Conservation (phyloP, 2,888 invertebrate genomes). For the Tipula helvola region DNA sequence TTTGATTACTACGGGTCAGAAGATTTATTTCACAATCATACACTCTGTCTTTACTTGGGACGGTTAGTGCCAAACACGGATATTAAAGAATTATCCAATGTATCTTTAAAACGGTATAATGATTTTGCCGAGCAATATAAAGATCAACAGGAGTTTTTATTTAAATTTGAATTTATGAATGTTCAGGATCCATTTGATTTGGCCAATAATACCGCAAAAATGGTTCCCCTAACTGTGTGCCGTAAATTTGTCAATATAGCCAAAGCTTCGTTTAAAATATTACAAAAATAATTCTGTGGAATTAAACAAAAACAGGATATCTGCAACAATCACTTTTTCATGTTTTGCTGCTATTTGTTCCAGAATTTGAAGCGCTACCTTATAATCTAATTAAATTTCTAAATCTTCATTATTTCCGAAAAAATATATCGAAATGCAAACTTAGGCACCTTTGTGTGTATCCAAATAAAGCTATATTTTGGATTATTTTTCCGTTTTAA, state of each 20-base stretch:
- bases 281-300: not conserved
- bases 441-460: no score
- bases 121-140: not conserved
- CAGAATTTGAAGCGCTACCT: no score
- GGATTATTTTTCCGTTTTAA: no score
- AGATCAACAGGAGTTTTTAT: not conserved
- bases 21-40: not conserved
- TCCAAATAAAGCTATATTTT: no score
- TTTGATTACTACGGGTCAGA: not conserved
- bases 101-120: not conserved
- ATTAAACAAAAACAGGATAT: no score
- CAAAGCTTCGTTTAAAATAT: not conserved
- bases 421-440: no score
- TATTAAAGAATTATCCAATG: not conserved
- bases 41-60: not conserved
- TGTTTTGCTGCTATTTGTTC: no score
- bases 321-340: no score
- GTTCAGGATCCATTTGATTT: not conserved
- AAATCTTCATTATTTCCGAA: no score
- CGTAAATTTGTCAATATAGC: not conserved
- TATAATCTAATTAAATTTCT: no score
- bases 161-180: not conserved
- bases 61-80: not conserved
- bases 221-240: not conserved
- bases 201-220: not conserved